These are phyloP conservation scores for Panurus biarmicus DNA, from an alignment of 2,113 vertebrate species.

Conservation along the genomic window DNA sequence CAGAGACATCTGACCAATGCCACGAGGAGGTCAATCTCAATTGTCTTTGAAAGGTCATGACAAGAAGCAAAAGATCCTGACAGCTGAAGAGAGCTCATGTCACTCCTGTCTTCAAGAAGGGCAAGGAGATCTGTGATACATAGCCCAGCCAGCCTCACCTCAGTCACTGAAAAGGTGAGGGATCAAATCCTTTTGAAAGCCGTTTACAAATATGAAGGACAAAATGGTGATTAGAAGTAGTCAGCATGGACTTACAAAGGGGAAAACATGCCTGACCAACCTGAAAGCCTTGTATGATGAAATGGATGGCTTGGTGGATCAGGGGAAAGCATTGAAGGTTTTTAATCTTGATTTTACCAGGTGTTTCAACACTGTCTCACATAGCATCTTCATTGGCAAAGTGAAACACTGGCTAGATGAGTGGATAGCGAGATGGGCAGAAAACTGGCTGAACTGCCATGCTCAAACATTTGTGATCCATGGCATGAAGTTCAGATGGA, in stretches of 20 bases:
- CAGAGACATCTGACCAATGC: not conserved
- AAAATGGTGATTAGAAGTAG: not conserved
- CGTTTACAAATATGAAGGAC: not conserved
- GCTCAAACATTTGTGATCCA: not conserved
- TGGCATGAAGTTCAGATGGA: not conserved
- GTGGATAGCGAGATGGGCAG: not conserved
- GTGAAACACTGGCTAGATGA: not conserved
- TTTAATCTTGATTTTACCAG: not conserved
- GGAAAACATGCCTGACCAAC: not conserved
- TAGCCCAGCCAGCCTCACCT: not conserved
- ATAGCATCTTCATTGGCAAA: not conserved
- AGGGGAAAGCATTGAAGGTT: not conserved
- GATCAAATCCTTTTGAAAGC: not conserved
- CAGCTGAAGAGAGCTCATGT: not conserved
- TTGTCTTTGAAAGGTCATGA: not conserved
- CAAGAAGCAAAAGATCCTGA: not conserved
- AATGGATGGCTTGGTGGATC: not conserved
- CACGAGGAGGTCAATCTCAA: not conserved
- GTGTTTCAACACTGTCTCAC: not conserved
- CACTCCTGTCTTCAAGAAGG: not conserved
- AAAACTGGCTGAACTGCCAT: not conserved
- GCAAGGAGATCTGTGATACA: not conserved
- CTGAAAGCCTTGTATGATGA: not conserved
- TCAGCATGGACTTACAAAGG: not conserved
- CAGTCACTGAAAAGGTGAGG: not conserved